Base-by-base conservation (phyloP, 2,888 invertebrate genomes). In the Calameuta idolon region DNA sequence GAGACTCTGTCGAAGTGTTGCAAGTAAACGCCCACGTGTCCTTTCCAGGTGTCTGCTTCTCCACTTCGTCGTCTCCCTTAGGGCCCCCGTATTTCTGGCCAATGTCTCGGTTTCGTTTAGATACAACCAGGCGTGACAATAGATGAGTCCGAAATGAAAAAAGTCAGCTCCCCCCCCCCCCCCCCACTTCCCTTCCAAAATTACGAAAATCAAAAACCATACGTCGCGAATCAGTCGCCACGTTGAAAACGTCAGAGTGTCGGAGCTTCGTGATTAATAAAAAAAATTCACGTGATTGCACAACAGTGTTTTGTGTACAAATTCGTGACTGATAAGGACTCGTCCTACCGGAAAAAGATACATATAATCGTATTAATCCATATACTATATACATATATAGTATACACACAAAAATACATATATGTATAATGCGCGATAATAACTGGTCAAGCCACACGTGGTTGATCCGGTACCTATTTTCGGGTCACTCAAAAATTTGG, bases 21-120 rank as follows among this genome's bases (percentile, higher is more conserved):
- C 80, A 80, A 80, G 75, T 74, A 73, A 73, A 82, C 82, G 79
- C 80, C 79, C 74, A 84, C 80, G 76, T 69, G 37, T 75, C 73
- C 75, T 69, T 77, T 69, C 69, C 55, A 76, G 69, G 34, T 33
- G 37, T 68, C 12, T 77, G 23, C 35, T 74, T 69, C 69, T 69
- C 69, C 55, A 37, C n/a, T 71, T 55, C 55, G 55, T 34, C 31
- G 11, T 30, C 71, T 71, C 71, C 71, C 71, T 71, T 34, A 34
- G 71, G 71, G 31, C 71, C 34, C 30, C n/a, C 69, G 31, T 12
- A 34, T 76, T 77, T 68, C 55, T 40, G 34, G 71, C n/a, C 76
- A 74, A 69, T 34, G 77, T 73, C 77, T 77, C 30, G 71, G 37
- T 69, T 76, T 76, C 75, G 55, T 55, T 55, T 55, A 55, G 55